A percentile compares a stretch with the other conserved stretches of the same genome.
These are phyloP conservation scores for Ophraella communa DNA, from an alignment of 2,888 invertebrate genomes.

Conservation along the genomic window DNA sequence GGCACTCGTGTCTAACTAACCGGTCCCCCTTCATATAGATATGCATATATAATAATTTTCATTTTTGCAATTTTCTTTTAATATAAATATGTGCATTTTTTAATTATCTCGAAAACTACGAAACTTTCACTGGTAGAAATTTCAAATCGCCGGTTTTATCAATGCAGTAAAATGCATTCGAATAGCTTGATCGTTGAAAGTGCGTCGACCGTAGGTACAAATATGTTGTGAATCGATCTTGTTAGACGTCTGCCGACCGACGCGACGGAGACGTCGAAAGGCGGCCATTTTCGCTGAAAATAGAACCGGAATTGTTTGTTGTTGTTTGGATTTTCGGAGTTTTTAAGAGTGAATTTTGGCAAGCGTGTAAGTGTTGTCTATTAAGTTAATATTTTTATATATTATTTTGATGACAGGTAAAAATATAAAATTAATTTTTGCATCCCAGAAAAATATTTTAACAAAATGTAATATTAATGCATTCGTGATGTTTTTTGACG, in stretches of 20 bases:
- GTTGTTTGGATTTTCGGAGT: slow-evolving; percentile 4
- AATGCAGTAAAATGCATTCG: slow-evolving; percentile 4
- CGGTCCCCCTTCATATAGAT: too few species aligned
- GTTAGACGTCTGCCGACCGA: slow-evolving; percentile 8
- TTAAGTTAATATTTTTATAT: slow-evolving; percentile 4
- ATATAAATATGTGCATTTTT: too few species aligned
- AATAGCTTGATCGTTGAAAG: slow-evolving; percentile 8
- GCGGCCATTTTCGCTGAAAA: slow-evolving; percentile 23
- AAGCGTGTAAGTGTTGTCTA: slow-evolving; percentile 2
- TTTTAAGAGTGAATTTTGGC: slow-evolving; percentile 13
- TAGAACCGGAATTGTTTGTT: slow-evolving; percentile 25
- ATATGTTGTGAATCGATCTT: slow-evolving; percentile 11
- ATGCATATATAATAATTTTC: too few species aligned
- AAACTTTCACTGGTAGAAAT: too few species aligned
- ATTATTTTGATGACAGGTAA: too few species aligned
- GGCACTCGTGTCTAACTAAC: too few species aligned
- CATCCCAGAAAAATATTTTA: too few species aligned
- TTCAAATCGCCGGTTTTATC: neutral
- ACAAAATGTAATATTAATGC: too few species aligned
- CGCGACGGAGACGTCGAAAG: slow-evolving; percentile 9
- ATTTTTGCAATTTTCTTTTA: too few species aligned
- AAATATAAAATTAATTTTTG: too few species aligned
- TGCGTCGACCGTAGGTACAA: neutral
- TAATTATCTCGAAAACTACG: too few species aligned
- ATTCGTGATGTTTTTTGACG: too few species aligned